These are phyloP conservation scores for Polyommatus icarus DNA, from an alignment of 2,888 invertebrate genomes.

Conservation along the genomic window DNA sequence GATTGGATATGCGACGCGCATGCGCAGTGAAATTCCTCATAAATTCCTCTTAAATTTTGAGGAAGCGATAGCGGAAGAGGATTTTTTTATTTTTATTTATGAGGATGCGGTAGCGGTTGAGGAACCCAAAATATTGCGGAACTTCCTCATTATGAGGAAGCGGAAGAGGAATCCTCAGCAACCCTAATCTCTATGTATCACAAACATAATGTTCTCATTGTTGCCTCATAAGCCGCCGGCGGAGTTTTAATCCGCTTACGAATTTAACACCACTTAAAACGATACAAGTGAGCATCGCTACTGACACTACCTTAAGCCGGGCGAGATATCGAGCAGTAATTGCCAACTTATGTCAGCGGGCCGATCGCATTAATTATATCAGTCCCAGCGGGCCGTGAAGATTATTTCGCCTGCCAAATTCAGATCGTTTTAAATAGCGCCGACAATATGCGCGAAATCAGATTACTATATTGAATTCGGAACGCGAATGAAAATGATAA, in stretches of 20 bases:
- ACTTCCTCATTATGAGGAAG: no score
- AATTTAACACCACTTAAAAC: slow-evolving; percentile 37
- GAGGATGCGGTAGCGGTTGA: no score
- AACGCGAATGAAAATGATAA: slow-evolving; percentile 72
- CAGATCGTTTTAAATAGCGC: slow-evolving; percentile 51
- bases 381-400: slow-evolving; percentile 61
- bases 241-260: slow-evolving; percentile 30
- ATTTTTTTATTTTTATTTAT: no score
- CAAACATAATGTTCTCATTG: slow-evolving; percentile 22
- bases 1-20: no score
- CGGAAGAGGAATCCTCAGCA: no score
- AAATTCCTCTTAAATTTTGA: no score
- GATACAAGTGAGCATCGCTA: slow-evolving; percentile 33
- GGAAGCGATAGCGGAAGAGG: no score
- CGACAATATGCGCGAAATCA: slow-evolving; percentile 66
- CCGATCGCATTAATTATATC: slow-evolving; percentile 68
- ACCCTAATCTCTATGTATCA: slow-evolving; percentile 15
- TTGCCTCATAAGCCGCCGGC: slow-evolving; percentile 24
- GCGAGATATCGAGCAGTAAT: slow-evolving; percentile 58
- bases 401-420: slow-evolving; percentile 70
- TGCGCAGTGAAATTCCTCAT: no score
- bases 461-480: slow-evolving; percentile 64
- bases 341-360: slow-evolving; percentile 69
- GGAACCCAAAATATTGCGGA: no score
- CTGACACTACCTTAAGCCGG: slow-evolving; percentile 55